Conservation (phyloP, 1,140 invertebrate genomes). For the Drosophila subobscura region DNA sequence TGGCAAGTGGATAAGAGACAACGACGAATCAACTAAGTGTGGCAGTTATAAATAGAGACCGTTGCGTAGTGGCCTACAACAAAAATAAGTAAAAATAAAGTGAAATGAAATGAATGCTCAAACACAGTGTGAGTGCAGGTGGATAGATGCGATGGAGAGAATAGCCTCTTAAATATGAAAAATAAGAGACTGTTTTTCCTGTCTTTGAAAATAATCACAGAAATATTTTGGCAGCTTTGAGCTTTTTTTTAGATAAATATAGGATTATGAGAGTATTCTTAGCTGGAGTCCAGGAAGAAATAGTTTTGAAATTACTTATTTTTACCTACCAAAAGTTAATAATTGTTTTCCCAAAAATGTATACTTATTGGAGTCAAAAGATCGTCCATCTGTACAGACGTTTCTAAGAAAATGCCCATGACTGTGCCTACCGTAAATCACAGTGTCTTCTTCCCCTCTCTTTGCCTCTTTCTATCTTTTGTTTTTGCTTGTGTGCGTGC, state of each 20-base stretch:
- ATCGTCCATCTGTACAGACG: no score
- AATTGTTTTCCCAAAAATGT: no score
- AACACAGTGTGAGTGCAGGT: background rate
- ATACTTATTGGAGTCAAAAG: no score
- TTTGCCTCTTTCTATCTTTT: background rate
- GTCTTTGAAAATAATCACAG: no score
- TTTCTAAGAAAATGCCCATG: background rate
- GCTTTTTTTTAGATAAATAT: no score
- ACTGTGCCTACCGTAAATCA: constrained; percentile 38
- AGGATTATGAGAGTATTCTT: no score
- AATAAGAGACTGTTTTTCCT: no score
- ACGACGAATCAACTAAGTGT: constrained; percentile 38
- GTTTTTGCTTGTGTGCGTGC: constrained; percentile 10
- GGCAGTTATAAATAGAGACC: constrained; percentile 71
- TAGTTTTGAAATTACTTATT: no score
- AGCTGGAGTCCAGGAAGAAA: no score
- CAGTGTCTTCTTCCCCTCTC: constrained; percentile 12
- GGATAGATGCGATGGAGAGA: no score
- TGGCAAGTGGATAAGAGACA: constrained; percentile 29
- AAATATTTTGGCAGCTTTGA: no score
- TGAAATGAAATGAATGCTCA: constrained; percentile 4
- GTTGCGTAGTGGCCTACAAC: constrained; percentile 9
- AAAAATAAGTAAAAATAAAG: constrained; percentile 5
- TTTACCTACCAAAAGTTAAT: no score
- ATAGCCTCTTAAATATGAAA: background rate